phyloP scores from a whole-genome alignment of 2,113 vertebrate genomes.

The Carassius carassius region DNA sequence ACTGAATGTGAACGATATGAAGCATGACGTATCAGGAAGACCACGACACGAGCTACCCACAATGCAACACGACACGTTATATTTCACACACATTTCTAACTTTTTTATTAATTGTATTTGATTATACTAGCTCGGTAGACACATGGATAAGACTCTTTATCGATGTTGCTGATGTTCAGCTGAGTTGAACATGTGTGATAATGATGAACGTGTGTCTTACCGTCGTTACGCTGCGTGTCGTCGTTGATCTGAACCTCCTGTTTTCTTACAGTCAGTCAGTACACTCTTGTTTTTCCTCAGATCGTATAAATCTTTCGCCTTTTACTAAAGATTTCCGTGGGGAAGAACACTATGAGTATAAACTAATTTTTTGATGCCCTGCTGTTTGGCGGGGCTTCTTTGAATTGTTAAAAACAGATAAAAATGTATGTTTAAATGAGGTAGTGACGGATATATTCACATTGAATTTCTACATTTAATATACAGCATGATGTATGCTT shows the following conservation, averaged over 20 bases:
- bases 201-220: not conserved
- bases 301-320: conserved; percentile 53
- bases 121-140: not conserved
- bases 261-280: rapidly evolving
- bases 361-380: conserved; percentile 22
- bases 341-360: conserved; percentile 44
- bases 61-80: not conserved
- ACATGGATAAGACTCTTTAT: not conserved
- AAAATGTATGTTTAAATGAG: too few species aligned
- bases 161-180: not conserved
- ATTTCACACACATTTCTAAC: not conserved
- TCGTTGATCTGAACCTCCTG: not conserved
- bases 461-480: too few species aligned
- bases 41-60: not conserved
- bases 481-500: too few species aligned
- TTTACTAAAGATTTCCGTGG: conserved; percentile 46
- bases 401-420: too few species aligned
- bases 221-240: not conserved
- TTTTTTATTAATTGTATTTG: not conserved
- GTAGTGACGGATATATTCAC: too few species aligned
- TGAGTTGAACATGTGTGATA: rapidly evolving
- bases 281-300: conserved; percentile 46
- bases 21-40: not conserved
- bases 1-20: not conserved
- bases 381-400: not conserved